Conservation (phyloP, 2,888 invertebrate genomes). For the Phengaris arion region DNA sequence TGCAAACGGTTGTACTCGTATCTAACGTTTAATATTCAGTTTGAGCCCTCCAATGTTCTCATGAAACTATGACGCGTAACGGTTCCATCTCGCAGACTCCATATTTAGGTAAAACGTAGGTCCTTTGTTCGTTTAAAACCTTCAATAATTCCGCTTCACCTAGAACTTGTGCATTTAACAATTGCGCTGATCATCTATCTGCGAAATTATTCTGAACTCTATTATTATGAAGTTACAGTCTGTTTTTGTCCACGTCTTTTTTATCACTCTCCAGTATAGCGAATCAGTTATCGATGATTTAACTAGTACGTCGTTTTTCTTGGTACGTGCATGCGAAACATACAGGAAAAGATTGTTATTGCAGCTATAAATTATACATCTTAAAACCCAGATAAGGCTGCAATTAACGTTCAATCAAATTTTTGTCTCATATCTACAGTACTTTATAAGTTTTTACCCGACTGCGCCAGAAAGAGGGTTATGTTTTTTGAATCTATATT, state of each 20-base stretch:
- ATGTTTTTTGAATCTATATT: too few relatives aligned
- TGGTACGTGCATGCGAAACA: not conserved
- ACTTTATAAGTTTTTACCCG: too few relatives aligned
- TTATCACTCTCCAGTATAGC: constrained; percentile 11
- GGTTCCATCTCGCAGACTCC: not conserved
- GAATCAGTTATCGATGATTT: constrained; percentile 25
- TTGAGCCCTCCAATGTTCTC: not conserved
- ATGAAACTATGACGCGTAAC: constrained; percentile 1
- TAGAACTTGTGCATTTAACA: not conserved
- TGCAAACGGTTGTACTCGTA: too few relatives aligned
- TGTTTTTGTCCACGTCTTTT: not conserved
- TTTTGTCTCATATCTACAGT: too few relatives aligned
- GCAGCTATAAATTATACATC: not conserved
- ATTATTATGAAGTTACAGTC: not conserved
- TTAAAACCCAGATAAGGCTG: too few relatives aligned
- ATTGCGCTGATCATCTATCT: not conserved
- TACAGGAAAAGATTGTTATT: not conserved
- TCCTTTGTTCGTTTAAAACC: constrained; percentile 15
- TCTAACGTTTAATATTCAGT: not conserved
- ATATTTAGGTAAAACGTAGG: not conserved
- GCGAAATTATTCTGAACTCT: not conserved
- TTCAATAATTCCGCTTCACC: constrained; percentile 20
- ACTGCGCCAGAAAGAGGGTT: too few relatives aligned
- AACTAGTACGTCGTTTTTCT: not conserved
- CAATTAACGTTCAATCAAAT: not conserved